These are phyloP conservation scores for Patella pellucida DNA, from an alignment of 2,888 invertebrate genomes.

Conservation along the genomic window DNA sequence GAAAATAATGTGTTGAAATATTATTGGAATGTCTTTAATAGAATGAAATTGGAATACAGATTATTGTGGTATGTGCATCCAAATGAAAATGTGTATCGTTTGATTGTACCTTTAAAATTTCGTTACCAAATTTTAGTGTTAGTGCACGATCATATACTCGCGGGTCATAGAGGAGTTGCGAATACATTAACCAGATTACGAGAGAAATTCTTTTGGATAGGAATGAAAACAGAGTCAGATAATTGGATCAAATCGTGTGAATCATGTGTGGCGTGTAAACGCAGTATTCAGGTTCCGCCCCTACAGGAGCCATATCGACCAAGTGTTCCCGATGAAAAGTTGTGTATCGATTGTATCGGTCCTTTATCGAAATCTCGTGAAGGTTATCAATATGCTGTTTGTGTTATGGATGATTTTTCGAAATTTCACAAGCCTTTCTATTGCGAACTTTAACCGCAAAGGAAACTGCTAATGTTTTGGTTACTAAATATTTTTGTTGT, in stretches of 20 bases:
- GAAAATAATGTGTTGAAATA: not conserved
- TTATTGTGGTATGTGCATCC: not conserved
- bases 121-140: not conserved
- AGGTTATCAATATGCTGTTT: slow-evolving; percentile 1
- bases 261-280: not conserved
- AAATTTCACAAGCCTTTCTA: slow-evolving; percentile 6
- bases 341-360: slow-evolving; percentile 10
- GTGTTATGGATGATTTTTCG: slow-evolving; percentile 14
- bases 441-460: slow-evolving; percentile 1
- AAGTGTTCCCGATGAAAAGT: not conserved
- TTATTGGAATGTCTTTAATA: not conserved
- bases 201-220: not conserved
- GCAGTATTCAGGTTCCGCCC: not conserved
- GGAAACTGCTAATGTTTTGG: not conserved
- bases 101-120: not conserved
- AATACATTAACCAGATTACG: not conserved
- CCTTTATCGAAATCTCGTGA: not conserved
- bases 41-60: not conserved
- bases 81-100: not conserved
- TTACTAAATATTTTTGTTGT: not conserved
- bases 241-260: not conserved
- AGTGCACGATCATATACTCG: not conserved
- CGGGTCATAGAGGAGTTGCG: not conserved
- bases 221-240: not conserved
- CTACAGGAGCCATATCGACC: not conserved